Conservation (phyloP, 2,888 invertebrate species). For the Heliconius sara region DNA sequence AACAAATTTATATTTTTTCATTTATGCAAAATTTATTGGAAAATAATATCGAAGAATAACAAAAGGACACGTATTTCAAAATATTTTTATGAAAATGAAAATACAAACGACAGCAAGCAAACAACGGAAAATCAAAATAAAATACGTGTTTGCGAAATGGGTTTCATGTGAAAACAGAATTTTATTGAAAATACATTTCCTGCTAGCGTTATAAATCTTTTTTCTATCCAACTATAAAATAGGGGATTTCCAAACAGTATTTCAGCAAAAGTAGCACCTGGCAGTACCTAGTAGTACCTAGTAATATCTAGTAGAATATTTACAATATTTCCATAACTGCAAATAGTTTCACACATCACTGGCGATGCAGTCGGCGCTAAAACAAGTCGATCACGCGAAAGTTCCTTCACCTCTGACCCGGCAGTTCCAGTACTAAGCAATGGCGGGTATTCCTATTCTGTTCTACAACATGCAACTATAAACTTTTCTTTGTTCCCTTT, state of each 20-base stretch:
- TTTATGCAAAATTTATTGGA: not conserved
- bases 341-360: constrained; percentile 60
- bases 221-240: constrained; percentile 15
- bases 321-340: constrained; percentile 42
- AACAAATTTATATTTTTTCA: not conserved
- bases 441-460: constrained; percentile 33
- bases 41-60: not conserved
- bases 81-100: not conserved
- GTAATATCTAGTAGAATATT: constrained; percentile 18
- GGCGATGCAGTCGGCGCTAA: constrained; percentile 68
- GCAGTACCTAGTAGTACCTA: too few relatives aligned
- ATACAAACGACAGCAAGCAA: not conserved
- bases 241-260: constrained; percentile 13
- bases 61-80: not conserved
- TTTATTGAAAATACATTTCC: not conserved
- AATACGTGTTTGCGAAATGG: constrained; percentile 2
- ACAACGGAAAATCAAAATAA: not conserved
- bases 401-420: constrained; percentile 79
- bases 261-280: not conserved
- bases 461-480: constrained; percentile 33
- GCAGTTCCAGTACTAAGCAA: constrained; percentile 45
- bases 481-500: constrained; percentile 20
- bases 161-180: not conserved
- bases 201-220: not conserved
- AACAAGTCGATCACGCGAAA: constrained; percentile 71